Conservation (phyloP, 2,797 vertebrate species). For the Megaceryle alcyon region DNA sequence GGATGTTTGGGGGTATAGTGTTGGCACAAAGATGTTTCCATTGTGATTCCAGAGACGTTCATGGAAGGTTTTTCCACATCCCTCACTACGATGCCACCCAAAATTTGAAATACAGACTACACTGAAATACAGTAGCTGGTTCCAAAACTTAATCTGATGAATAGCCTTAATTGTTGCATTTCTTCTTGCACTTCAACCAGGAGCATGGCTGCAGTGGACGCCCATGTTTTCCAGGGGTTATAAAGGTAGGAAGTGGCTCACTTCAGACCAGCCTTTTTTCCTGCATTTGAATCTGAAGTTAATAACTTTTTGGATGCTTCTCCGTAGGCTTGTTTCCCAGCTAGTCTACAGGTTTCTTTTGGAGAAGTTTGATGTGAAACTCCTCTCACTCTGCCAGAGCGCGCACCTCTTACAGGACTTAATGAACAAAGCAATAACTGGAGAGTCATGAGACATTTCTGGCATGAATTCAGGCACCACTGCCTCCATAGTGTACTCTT, state of each 20-base stretch:
- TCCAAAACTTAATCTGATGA: background rate
- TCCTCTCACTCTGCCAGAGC: background rate
- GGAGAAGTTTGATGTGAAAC: background rate
- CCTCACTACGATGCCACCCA: background rate
- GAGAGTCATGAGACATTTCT: background rate
- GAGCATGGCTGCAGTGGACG: fast-evolving
- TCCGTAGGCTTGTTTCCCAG: background rate
- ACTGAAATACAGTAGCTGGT: background rate
- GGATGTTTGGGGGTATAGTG: background rate
- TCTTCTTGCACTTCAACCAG: background rate
- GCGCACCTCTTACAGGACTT: background rate
- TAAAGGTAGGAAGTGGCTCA: background rate
- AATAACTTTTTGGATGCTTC: background rate
- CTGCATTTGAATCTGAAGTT: background rate
- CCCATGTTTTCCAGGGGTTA: background rate
- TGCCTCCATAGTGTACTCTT: background rate
- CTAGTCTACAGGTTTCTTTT: background rate
- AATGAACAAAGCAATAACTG: background rate
- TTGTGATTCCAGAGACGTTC: background rate
- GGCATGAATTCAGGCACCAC: background rate
- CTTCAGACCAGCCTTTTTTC: background rate
- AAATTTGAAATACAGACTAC: background rate
- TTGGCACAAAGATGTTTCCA: background rate
- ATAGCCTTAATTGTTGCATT: background rate
- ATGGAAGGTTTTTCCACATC: background rate